phyloP scores from a whole-genome alignment of 2,113 vertebrate genomes.

The Leptocoma aspasia region DNA sequence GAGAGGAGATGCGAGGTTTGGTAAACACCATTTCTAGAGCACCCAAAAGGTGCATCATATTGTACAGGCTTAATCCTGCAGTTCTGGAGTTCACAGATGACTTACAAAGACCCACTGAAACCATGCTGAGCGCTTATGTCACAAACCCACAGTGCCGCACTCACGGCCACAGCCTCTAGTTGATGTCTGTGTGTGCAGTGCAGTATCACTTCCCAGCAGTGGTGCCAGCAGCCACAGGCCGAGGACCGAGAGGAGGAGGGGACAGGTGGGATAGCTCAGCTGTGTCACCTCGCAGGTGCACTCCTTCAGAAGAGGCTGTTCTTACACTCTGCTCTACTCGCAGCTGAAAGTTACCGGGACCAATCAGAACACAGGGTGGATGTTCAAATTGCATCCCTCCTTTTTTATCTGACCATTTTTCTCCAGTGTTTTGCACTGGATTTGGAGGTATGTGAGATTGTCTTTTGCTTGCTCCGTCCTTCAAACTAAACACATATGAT shows the following conservation, averaged over 20 bases:
- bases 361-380: background rate
- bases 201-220: background rate
- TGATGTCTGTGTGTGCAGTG: accelerated
- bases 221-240: background rate
- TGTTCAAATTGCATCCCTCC: background rate
- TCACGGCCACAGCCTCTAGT: accelerated
- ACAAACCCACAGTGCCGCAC: accelerated
- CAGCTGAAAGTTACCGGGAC: background rate
- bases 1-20: background rate
- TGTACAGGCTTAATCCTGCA: background rate
- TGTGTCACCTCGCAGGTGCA: background rate
- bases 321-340: background rate
- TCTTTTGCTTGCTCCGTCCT: background rate
- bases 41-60: background rate
- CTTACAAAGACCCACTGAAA: background rate
- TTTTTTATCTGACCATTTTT: background rate
- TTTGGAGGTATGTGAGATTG: background rate
- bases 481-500: background rate
- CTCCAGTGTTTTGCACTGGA: background rate
- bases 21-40: background rate
- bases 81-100: background rate
- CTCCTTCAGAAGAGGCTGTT: background rate
- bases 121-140: background rate
- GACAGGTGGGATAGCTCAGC: background rate
- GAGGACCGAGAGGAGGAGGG: background rate